Evolutionary conservation across 2,113 vertebrate species (phyloP), one percentile per base, ranked within the genome.

Genomic region (Chitala chitala): DNA sequence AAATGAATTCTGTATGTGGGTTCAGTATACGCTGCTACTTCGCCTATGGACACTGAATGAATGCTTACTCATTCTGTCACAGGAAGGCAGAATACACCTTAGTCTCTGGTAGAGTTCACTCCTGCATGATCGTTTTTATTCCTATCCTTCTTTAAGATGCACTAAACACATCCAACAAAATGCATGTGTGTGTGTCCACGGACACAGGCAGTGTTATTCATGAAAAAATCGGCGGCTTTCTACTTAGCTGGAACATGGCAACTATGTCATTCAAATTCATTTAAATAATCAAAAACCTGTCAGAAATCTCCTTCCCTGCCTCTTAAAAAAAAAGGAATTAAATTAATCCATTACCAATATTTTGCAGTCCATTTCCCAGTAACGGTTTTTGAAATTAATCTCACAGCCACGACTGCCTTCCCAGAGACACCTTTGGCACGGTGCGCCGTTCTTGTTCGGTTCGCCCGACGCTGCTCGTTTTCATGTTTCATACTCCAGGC

Each of bases 401-500:
- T 76, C 74, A 50, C 50, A 65, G 50, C 72, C 71, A 66, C 56
- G 65, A 71, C 40, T 66, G 20, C 73, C 20, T 48, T 40, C 53
- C 26, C 44, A 38, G n/a, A 72, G 69, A 48, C 59, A 46, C 51
- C 38, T 75, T 72, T 73, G 54, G 74, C 61, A 64, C 8, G 59
- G 48, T 46, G 36, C 44, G 29, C 22, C 36, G 53, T 65, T 69
- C 59, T 54, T 50, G 72, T 78, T 72, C 42, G 73, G 55, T 72
- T 72, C 77, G 53, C n/a, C 63, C 71, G 24, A 76, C 76, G 75
- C 78, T 68, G 71, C 55, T 65, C 73, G 4, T 76, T n/a, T 80
- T 75, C 69, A 22, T 51, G 75, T 84, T 82, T 78, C 81, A 31
- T 73, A 77, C 3, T 74, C 48, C 72, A 78, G 56, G 8, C 75